Evolutionary conservation across 2,797 vertebrate species (phyloP), one percentile per base, ranked within the genome.

Genomic region (Sebastes melanostomus): DNA sequence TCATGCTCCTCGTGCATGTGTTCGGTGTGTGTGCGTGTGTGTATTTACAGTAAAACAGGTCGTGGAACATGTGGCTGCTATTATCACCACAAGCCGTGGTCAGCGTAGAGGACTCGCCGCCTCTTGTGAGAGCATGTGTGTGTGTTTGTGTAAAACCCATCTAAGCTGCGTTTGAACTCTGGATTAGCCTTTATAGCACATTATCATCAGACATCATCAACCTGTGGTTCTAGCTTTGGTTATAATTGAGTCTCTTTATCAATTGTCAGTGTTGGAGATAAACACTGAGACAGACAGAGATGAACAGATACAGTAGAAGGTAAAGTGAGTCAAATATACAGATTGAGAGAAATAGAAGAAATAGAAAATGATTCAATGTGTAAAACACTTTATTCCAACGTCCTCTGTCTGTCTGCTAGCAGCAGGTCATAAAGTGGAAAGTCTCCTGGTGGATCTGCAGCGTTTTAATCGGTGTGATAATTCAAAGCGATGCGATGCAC

Each of bases 41-140:
- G 65, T 87, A 78, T 93, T 91, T 93, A 93, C 92, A 93, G 91
- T 91, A 79, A 89, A 79, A 82, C 83, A 91, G 78, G 81, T 90
- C 86, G 71, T 77, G 59, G 74, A 93, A 92, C 93, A 95, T 94
- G 92, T 95, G 95, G 93, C 90, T 95, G 86, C 88, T 82, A 94
- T 95, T 94, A 95, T 90, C 90, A 85, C 81, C 75, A 82, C 72
- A 90, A 68, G 81, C 80, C 38, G 22, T 86, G 89, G 90, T 95
- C 92, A 93, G 71, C 89, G 69, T 59, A 81, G 68, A 90, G 83
- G 85, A 92, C 72, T 56, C 62, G 80, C 87, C 20, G 38, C 82
- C 70, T 89, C 81, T 88, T 84, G 20, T 68, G 78, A 69, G 72
- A 60, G 34, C 42, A 29, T 80, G 70, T 80, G 74, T 81, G 59